Conservation (phyloP, 2,113 vertebrate genomes). For the Syrrhaptes paradoxus region DNA sequence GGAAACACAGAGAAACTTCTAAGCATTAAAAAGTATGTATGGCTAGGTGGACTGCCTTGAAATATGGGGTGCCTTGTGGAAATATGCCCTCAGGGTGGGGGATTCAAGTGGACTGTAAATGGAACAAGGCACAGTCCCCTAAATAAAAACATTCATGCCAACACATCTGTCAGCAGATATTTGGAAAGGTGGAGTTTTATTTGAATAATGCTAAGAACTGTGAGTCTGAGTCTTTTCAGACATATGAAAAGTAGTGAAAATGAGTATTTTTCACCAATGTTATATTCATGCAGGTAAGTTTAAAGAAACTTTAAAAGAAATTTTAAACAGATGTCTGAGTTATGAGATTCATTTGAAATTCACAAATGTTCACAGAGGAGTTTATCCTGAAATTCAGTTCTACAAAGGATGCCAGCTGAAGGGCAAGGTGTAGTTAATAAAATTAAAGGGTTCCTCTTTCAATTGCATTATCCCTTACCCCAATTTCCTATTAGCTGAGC, state of each 20-base stretch:
- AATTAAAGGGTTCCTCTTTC: not conserved
- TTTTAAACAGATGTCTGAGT: not conserved
- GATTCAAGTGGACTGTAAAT: not conserved
- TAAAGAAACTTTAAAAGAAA: not conserved
- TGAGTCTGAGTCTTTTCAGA: not conserved
- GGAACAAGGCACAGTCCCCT: not conserved
- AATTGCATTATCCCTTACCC: not conserved
- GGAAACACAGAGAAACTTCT: not conserved
- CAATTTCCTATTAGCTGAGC: rapidly evolving
- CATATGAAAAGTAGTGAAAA: not conserved
- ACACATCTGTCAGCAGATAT: rapidly evolving
- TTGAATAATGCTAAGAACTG: not conserved
- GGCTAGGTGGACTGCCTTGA: not conserved
- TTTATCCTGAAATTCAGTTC: not conserved
- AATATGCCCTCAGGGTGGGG: not conserved
- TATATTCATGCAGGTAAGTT: not conserved
- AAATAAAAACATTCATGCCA: not conserved
- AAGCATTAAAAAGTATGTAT: not conserved
- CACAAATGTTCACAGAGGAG: not conserved
- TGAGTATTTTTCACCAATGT: rapidly evolving
- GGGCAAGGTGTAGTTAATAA: not conserved
- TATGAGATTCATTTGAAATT: not conserved
- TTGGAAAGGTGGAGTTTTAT: not conserved
- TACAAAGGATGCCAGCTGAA: not conserved
- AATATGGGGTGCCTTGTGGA: not conserved